Evolutionary conservation across 2,888 invertebrate species (phyloP), one percentile per base, ranked within the genome.

Genomic region (Tiphia femorata): DNA sequence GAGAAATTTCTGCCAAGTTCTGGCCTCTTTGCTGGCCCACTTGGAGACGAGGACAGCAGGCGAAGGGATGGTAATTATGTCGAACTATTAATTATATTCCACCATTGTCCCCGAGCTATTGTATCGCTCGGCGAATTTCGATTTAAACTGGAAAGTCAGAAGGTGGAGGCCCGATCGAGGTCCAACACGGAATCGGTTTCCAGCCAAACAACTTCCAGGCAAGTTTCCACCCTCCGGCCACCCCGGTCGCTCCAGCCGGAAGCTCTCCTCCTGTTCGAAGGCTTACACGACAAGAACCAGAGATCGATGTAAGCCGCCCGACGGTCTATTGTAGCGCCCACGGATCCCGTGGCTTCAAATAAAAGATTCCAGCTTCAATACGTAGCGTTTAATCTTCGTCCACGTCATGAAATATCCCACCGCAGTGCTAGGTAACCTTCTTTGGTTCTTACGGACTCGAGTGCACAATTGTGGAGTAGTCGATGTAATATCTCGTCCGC

Each of bases 211-310:
- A 62, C 44, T 62, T 41, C 30, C 37, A 19, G 46, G 20, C 35
- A 49, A 62, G 51, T 55, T 58, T 33, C 55, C n/a, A n/a, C n/a
- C n/a, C n/a, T n/a, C n/a, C n/a, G n/a, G n/a, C n/a, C n/a, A n/a
- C n/a, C n/a, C n/a, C n/a, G n/a, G 40, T 23, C 48, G 38, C 47
- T 27, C 25, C 47, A 17, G 37, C 49, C 47, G 49, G 47, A 52
- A 62, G 23, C 44, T 33, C 33, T 38, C n/a, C n/a, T n/a, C 27
- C 21, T 44, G 48, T 43, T 59, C 42, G 42, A 46, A 47, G 44
- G 40, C 41, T 50, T 33, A 33, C 47, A 29, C 55, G 64, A 58
- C 63, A 58, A 64, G 64, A 58, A 57, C 46, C 60, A 27, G n/a
- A n/a, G 63, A 58, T 63, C 60, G 60, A 60, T 60, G 49, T 54